Conservation (phyloP, 2,797 vertebrate species). For the Poeciliopsis paucimaculata region DNA sequence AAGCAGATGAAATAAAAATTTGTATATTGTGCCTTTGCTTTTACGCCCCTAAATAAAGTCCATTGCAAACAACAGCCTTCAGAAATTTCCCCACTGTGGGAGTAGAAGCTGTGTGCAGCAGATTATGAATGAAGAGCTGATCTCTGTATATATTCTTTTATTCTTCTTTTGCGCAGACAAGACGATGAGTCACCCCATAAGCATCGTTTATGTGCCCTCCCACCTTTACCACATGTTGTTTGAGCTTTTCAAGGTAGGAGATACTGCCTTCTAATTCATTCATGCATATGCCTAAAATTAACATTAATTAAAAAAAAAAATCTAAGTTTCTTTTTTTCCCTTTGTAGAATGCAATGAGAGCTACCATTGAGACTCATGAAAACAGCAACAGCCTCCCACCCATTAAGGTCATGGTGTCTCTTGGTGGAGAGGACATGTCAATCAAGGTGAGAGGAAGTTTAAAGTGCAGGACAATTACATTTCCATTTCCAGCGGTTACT, state of each 20-base stretch:
- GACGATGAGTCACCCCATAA: conserved; percentile 78
- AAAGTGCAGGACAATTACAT: not conserved
- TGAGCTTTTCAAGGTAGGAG: conserved; percentile 92
- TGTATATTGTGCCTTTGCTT: not conserved
- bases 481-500: not conserved
- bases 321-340: not conserved
- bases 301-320: not conserved
- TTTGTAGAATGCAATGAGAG: conserved; percentile 92
- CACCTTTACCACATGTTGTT: conserved; percentile 98
- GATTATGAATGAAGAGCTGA: not conserved
- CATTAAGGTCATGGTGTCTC: conserved; percentile 88
- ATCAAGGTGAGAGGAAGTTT: conserved; percentile 81
- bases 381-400: conserved; percentile 82
- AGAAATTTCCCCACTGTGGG: too few relatives aligned
- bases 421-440: conserved; percentile 93
- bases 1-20: not conserved
- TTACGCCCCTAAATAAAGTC: too few relatives aligned
- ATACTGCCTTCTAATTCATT: not conserved
- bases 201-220: conserved; percentile 93
- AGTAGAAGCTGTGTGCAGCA: not conserved
- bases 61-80: too few relatives aligned
- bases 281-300: not conserved
- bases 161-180: conserved; percentile 71
- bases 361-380: conserved; percentile 91
- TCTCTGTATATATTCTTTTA: not conserved